A percentile compares a stretch with the other conserved stretches of the same genome.
phyloP scores from a whole-genome alignment of 2,113 vertebrate species.

The Erinaceus europaeus region DNA sequence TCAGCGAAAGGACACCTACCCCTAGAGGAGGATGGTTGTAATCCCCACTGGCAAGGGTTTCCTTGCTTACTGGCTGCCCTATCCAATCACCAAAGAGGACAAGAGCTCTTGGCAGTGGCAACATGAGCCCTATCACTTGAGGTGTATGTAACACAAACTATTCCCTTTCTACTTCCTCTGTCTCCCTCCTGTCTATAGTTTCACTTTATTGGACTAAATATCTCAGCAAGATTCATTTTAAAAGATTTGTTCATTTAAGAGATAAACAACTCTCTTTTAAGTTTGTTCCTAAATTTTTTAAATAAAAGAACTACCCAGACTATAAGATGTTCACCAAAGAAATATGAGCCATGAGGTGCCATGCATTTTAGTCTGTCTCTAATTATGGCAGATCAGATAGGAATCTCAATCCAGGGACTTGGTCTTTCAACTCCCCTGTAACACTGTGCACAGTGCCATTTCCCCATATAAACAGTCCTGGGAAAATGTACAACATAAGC shows the following conservation, averaged over 20 bases:
- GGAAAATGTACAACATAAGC: background rate
- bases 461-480: background rate
- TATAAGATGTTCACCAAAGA: background rate
- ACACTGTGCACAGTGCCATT: accelerated
- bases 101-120: background rate
- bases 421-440: background rate
- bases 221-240: background rate
- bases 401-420: background rate
- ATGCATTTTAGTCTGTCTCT: too few species aligned
- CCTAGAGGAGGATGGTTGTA: background rate
- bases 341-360: background rate
- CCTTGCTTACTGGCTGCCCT: background rate
- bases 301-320: background rate
- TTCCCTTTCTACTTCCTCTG: background rate
- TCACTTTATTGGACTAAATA: background rate
- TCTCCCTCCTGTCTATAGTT: background rate
- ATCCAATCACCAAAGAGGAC: background rate
- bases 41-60: background rate
- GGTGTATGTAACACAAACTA: accelerated
- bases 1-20: background rate
- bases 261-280: background rate
- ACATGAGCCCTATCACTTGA: background rate
- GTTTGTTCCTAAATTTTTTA: background rate
- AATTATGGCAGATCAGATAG: accelerated
- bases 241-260: background rate